Percentiles rank a stretch among this genome's conserved stretches.
Evolutionary conservation across 92 coral and sea anemone species (phyloP).

Genomic region (Phenganax marumi): DNA sequence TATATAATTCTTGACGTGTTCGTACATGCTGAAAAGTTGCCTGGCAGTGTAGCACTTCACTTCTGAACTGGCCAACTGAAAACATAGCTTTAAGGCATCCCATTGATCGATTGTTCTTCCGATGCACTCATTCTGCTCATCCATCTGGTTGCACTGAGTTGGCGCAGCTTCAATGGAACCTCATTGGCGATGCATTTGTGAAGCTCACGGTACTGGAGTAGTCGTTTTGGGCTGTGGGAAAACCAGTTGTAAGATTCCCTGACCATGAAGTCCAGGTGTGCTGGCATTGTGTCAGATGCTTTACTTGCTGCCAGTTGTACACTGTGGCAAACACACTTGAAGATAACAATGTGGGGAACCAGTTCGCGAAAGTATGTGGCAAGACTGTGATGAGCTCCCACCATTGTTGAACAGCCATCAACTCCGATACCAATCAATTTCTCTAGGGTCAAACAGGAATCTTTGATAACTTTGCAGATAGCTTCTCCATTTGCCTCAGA

Average conservation of each 20-base stretch:
- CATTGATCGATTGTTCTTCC: constrained; percentile 12
- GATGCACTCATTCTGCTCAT: constrained; percentile 31
- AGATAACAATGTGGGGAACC: constrained; percentile 17
- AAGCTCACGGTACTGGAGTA: constrained; percentile 22
- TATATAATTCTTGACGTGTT: constrained; percentile 8
- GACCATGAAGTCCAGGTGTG: constrained; percentile 30
- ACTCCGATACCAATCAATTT: constrained; percentile 20
- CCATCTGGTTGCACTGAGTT: constrained; percentile 25
- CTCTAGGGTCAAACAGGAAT: constrained; percentile 23
- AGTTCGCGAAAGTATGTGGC: constrained; percentile 29
- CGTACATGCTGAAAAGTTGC: constrained; percentile 25
- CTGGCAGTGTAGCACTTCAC: constrained; percentile 28
- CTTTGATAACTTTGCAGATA: constrained; percentile 10
- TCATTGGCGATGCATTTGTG: constrained; percentile 11
- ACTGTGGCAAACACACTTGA: constrained; percentile 28
- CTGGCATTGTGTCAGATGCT: constrained; percentile 10
- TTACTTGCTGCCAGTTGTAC: constrained; percentile 28
- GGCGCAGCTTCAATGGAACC: constrained; percentile 24
- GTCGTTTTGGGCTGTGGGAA: background rate
- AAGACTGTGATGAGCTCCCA: constrained; percentile 21
- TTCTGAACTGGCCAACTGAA: no score
- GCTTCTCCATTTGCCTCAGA: constrained; percentile 20
- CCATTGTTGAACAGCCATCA: constrained; percentile 14
- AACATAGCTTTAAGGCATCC: constrained; percentile 22
- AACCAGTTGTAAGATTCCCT: constrained; percentile 30